A percentile compares a stretch with the other conserved stretches of the same genome.
Conservation (phyloP, 2,113 vertebrate genomes). For the Nyctibius bracteatus region DNA sequence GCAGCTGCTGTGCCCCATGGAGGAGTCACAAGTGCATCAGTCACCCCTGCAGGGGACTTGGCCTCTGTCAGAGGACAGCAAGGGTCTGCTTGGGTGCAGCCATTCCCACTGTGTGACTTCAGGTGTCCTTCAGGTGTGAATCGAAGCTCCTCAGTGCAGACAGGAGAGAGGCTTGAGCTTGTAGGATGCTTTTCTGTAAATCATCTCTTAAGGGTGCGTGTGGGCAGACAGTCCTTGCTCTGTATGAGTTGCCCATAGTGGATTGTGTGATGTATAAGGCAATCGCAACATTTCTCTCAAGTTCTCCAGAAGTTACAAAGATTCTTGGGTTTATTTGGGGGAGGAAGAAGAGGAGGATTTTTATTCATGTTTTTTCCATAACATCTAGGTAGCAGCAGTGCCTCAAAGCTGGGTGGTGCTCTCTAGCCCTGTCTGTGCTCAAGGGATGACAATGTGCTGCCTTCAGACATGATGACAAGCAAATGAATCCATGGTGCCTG, state of each 20-base stretch:
- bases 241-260: background rate
- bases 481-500: background rate
- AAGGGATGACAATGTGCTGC: background rate
- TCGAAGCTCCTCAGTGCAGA: background rate
- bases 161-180: background rate
- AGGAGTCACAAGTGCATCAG: background rate
- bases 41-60: background rate
- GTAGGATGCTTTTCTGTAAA: background rate
- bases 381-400: background rate
- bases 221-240: background rate
- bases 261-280: background rate
- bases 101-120: background rate
- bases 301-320: background rate
- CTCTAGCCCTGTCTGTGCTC: background rate
- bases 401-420: background rate
- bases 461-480: background rate
- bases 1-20: background rate
- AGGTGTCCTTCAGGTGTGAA: background rate
- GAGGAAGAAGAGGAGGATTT: background rate
- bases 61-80: background rate
- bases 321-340: background rate
- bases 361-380: accelerated
- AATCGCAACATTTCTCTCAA: background rate
- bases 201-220: background rate
- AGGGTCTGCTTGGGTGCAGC: background rate